Conservation (phyloP, 2,888 invertebrate species). For the Sialis lutaria region DNA sequence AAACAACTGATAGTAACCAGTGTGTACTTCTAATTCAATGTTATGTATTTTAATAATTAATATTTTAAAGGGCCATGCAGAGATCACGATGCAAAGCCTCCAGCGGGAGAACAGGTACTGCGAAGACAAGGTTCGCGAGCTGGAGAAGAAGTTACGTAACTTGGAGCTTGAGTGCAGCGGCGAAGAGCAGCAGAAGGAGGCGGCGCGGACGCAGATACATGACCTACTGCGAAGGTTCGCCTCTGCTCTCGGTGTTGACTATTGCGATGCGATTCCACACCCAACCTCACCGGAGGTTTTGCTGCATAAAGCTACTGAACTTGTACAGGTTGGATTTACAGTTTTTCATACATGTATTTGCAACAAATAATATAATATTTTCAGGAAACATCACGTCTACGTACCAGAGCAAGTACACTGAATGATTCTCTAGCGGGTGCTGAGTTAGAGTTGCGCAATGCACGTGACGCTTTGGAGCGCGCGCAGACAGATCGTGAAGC, state of each 20-base stretch:
- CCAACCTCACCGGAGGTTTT: constrained; percentile 49
- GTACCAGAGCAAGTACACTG: constrained; percentile 30
- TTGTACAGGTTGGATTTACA: constrained; percentile 39
- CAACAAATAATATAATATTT: too few species aligned
- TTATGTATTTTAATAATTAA: too few species aligned
- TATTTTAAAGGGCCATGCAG: constrained; percentile 32
- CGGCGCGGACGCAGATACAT: constrained; percentile 42
- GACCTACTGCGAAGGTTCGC: constrained; percentile 57
- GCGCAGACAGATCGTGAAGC: constrained; percentile 52
- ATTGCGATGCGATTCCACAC: constrained; percentile 41
- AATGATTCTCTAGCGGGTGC: constrained; percentile 39
- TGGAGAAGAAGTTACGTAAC: constrained; percentile 54
- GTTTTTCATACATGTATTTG: too few species aligned
- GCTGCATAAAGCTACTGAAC: constrained; percentile 59
- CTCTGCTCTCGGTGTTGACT: constrained; percentile 51
- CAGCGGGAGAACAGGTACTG: constrained; percentile 51
- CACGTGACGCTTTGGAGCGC: constrained; percentile 46
- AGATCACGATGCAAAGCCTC: constrained; percentile 53
- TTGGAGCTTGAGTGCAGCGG: constrained; percentile 53
- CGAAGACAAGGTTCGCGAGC: constrained; percentile 61
- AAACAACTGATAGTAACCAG: too few species aligned
- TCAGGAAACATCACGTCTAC: constrained; percentile 23
- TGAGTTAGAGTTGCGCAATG: constrained; percentile 47
- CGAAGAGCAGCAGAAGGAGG: constrained; percentile 61
- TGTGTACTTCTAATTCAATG: too few species aligned